A percentile compares a stretch with the other conserved stretches of the same genome.
Conservation (phyloP, 1,140 invertebrate species). For the Drosophila hydei region DNA sequence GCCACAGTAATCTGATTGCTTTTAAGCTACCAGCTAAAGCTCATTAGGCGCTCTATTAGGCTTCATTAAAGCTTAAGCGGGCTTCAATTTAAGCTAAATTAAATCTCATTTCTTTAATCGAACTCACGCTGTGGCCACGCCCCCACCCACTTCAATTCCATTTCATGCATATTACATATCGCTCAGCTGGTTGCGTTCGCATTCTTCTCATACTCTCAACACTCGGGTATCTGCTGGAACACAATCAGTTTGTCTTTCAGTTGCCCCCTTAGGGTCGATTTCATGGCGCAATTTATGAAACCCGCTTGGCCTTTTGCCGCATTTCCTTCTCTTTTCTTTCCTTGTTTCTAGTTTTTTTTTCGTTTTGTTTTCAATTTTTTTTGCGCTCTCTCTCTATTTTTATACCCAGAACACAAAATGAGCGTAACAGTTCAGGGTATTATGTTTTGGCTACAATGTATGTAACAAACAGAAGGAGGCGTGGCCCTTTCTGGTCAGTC, state of each 20-base stretch:
- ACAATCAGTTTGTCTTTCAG: constrained; percentile 38
- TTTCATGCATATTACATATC: too few relatives aligned
- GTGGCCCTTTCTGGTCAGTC: too few relatives aligned
- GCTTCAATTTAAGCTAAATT: not conserved
- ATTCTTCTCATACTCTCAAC: constrained; percentile 12
- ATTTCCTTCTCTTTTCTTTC: constrained; percentile 33
- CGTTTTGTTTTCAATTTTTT: not conserved
- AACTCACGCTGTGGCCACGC: too few relatives aligned
- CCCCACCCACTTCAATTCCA: too few relatives aligned
- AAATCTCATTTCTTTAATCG: not conserved
- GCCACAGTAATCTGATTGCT: too few relatives aligned
- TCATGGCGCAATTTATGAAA: constrained; percentile 68
- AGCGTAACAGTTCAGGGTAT: too few relatives aligned
- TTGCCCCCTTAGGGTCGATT: constrained; percentile 42
- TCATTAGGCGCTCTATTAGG: not conserved
- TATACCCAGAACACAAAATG: too few relatives aligned
- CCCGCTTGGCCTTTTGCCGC: constrained; percentile 71
- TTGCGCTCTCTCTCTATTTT: too few relatives aligned
- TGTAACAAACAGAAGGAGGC: too few relatives aligned
- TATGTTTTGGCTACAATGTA: too few relatives aligned
- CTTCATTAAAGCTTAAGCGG: not conserved
- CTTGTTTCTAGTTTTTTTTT: constrained; percentile 29
- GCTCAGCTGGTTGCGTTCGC: not conserved
- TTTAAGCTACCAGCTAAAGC: not conserved
- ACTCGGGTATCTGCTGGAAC: constrained; percentile 26